Evolutionary conservation across 1,140 invertebrate species (phyloP), one percentile per base, ranked within the genome.

Genomic region (Calosoma granatense): DNA sequence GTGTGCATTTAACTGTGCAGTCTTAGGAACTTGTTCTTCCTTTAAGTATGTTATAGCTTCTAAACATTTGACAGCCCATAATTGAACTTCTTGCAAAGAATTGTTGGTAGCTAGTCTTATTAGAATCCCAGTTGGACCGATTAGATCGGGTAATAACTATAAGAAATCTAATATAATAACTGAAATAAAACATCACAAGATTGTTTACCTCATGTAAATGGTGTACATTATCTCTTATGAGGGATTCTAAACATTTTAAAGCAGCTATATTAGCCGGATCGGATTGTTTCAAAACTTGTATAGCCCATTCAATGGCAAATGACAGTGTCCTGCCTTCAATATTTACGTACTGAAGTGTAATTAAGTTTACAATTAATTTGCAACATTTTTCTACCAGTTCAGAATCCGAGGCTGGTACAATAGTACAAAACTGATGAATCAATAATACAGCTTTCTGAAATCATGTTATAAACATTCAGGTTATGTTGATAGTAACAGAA

Each of bases 341-440:
- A 19, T 55, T 52, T 2, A 72, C 53, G 53, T 70, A 64, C 56
- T 66, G 64, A 60, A 67, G 53, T n/a, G 57, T 70, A 6, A 73
- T 61, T 51, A 77, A 51, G 65, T 70, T 72, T 4, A 56, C 57
- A 57, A 78, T 59, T 60, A 78, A 68, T 61, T 72, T 67, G 54
- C 71, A 74, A 59, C 64, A 67, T 61, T 72, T 73, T 61, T 67
- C 66, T 3, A 76, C 67, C 53, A 78, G 60, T 55, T 60, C 56
- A 15, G 61, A 62, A 61, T 78, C 75, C 26, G 60, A 65, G 2
- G 70, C 67, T 56, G 68, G 63, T 22, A 75, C 64, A 15, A 69
- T 60, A 0, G 36, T 60, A 52, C 74, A 76, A 39, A 75, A 71
- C 60, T 74, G 71, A 54, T 74, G 70, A 43, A 77, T 61, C 15